These are phyloP conservation scores for Halyomorpha halys DNA, from an alignment of 1,140 invertebrate genomes.

Conservation along the genomic window DNA sequence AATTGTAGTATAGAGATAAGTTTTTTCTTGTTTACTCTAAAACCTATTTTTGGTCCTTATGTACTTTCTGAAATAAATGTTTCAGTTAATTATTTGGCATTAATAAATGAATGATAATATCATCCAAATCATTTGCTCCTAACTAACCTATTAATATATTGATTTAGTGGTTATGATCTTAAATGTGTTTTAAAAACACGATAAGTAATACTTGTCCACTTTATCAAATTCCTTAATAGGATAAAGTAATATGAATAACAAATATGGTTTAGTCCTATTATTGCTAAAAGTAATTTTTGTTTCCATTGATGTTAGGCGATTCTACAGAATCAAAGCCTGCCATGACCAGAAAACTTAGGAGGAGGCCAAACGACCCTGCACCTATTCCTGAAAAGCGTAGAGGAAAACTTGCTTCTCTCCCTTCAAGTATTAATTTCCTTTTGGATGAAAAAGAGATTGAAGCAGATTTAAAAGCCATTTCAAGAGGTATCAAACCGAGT, in stretches of 20 bases:
- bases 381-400: slow-evolving; percentile 72
- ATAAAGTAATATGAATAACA: no score
- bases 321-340: slow-evolving; percentile 49
- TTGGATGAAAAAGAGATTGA: slow-evolving; percentile 84
- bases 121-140: no score
- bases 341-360: slow-evolving; percentile 73
- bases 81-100: no score
- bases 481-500: slow-evolving; percentile 48
- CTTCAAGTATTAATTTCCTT: slow-evolving; percentile 71
- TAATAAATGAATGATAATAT: not conserved
- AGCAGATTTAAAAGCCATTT: slow-evolving; percentile 74
- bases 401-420: slow-evolving; percentile 53
- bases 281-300: no score
- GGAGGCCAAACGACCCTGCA: slow-evolving; percentile 85
- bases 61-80: no score
- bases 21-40: no score
- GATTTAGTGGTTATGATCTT: not conserved
- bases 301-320: slow-evolving; percentile 12
- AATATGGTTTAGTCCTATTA: no score
- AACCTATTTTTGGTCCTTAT: no score
- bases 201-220: no score
- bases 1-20: no score
- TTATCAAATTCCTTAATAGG: no score
- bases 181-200: no score
- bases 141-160: not conserved